Evolutionary conservation across 2,797 vertebrate species (phyloP).

Genomic region (Phalloptychus januarius): DNA sequence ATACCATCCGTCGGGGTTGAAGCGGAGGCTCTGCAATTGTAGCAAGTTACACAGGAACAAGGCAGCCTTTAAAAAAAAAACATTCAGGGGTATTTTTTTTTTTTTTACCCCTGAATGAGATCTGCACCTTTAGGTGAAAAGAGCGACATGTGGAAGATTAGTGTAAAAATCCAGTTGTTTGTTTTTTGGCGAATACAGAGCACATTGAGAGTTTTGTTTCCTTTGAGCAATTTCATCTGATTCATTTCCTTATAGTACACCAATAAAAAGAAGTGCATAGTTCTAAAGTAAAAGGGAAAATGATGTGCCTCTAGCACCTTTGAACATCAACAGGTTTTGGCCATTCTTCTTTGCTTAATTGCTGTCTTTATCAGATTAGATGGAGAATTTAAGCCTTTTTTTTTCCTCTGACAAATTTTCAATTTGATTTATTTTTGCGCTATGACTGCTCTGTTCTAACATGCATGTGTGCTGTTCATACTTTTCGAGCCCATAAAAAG

Average conservation of each 20-base stretch:
- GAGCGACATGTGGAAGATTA: not conserved
- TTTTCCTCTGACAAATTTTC: not conserved
- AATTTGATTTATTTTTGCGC: not conserved
- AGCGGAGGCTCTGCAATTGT: not conserved
- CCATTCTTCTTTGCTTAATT: not conserved
- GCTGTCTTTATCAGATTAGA: not conserved
- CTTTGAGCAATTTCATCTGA: not conserved
- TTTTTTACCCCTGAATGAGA: not conserved
- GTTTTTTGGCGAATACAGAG: not conserved
- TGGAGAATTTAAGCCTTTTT: not conserved
- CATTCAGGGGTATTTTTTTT: not conserved
- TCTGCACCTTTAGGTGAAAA: not conserved
- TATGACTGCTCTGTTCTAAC: not conserved
- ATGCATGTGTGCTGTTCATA: not conserved
- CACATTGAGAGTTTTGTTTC: not conserved
- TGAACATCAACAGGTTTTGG: not conserved
- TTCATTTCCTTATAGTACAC: not conserved
- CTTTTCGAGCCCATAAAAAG: not conserved
- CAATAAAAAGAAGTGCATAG: not conserved
- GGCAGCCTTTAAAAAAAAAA: not conserved
- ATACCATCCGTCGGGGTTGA: slow-evolving; percentile 13
- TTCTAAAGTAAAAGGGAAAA: not conserved
- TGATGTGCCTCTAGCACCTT: not conserved
- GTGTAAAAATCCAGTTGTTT: not conserved
- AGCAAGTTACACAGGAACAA: not conserved